Conservation (phyloP, 2,888 invertebrate genomes). For the Oscheius sp. region DNA sequence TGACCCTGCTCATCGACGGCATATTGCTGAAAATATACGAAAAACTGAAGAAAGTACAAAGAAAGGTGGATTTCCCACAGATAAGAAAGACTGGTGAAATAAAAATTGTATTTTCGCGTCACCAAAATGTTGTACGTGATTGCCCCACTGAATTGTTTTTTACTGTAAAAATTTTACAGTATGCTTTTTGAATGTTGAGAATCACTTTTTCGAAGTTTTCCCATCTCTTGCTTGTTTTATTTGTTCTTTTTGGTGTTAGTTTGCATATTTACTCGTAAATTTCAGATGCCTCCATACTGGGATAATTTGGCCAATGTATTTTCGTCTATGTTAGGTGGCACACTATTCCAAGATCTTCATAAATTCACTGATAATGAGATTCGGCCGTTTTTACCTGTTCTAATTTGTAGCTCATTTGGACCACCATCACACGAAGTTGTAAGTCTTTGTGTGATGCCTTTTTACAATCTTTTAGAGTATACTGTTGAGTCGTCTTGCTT, state of each 20-base stretch:
- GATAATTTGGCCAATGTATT: conserved; percentile 2
- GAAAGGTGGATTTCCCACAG: too few species aligned
- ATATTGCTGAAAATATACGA: conserved; percentile 22
- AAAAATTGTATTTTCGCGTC: background rate
- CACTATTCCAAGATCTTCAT: conserved; percentile 7
- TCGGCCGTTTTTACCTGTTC: conserved; percentile 29
- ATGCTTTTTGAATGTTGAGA: too few species aligned
- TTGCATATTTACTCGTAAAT: background rate
- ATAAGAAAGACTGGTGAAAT: background rate
- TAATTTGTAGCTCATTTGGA: conserved; percentile 16
- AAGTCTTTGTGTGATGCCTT: background rate
- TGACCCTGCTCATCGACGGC: conserved; percentile 37
- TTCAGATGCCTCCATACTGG: conserved; percentile 15
- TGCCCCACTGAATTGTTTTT: background rate
- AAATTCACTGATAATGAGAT: conserved; percentile 30
- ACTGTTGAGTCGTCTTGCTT: background rate
- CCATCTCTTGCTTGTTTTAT: too few species aligned
- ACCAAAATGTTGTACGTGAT: background rate
- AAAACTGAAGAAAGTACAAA: too few species aligned
- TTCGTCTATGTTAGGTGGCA: conserved; percentile 16
- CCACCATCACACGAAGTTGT: background rate
- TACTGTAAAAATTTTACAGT: too few species aligned
- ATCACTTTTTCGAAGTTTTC: too few species aligned
- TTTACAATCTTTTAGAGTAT: background rate
- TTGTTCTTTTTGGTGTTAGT: too few species aligned